phyloP scores from a whole-genome alignment of 2,797 vertebrate genomes.

The Sebastes dallii region DNA sequence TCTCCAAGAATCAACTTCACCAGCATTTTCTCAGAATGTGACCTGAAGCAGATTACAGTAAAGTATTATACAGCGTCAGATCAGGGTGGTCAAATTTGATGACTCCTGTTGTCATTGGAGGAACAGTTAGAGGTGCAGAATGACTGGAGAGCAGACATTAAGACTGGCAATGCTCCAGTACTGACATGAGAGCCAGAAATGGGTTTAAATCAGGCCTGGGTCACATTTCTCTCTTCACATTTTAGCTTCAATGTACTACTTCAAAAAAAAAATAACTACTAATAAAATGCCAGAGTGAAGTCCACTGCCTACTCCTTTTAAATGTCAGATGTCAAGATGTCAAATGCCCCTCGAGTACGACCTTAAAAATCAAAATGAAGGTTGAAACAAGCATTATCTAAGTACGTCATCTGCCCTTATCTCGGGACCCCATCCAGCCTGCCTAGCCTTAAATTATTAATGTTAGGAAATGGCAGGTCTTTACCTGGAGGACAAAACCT shows the following conservation, averaged over 20 bases:
- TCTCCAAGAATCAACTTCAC: slow-evolving; percentile 22
- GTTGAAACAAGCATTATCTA: slow-evolving; percentile 56
- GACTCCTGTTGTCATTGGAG: slow-evolving; percentile 33
- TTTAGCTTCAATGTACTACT: slow-evolving; percentile 25
- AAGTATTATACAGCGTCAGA: slow-evolving; percentile 9
- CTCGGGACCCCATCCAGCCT: slow-evolving; percentile 15
- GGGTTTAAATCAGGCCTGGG: slow-evolving; percentile 36
- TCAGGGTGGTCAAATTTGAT: not conserved
- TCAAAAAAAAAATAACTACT: not conserved
- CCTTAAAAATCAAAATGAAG: slow-evolving; percentile 64
- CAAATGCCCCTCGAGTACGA: slow-evolving; percentile 54
- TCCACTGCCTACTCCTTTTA: slow-evolving; percentile 39
- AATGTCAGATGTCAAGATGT: slow-evolving; percentile 70
- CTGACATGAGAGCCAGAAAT: slow-evolving; percentile 20
- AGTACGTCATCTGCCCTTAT: slow-evolving; percentile 43
- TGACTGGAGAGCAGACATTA: slow-evolving; percentile 24
- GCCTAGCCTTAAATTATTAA: slow-evolving; percentile 58
- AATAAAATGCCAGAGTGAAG: slow-evolving; percentile 57
- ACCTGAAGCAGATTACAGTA: slow-evolving; percentile 5
- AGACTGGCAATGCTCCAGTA: slow-evolving; percentile 8
- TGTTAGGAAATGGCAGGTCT: slow-evolving; percentile 37
- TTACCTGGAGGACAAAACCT: slow-evolving; percentile 64
- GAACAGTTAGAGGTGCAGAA: slow-evolving; percentile 32
- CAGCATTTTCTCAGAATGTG: not conserved
- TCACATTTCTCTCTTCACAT: slow-evolving; percentile 40